These are phyloP conservation scores for Agapornis canus DNA, from an alignment of 2,797 vertebrate species.

Conservation along the genomic window DNA sequence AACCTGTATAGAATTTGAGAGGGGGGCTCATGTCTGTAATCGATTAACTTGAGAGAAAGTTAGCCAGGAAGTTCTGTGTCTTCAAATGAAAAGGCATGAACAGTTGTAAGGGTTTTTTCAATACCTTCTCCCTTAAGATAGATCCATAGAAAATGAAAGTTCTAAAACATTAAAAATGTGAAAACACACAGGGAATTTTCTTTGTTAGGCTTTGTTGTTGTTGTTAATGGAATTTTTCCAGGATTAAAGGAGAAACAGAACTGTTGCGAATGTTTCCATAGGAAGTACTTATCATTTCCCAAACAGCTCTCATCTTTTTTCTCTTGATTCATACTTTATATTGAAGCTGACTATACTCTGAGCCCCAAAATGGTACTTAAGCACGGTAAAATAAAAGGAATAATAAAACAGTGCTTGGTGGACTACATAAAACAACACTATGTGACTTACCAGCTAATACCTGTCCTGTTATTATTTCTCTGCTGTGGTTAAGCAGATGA, in stretches of 20 bases:
- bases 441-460: background rate
- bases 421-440: background rate
- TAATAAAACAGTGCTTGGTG: background rate
- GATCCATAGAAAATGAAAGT: background rate
- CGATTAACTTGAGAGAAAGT: background rate
- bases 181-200: background rate
- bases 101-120: background rate
- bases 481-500: conserved; percentile 16
- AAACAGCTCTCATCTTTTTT: conserved; percentile 49
- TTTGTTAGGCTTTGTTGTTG: background rate
- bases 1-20: background rate
- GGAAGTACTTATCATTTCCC: conserved; percentile 48
- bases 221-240: conserved; percentile 26
- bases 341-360: background rate
- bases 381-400: fast-evolving
- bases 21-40: background rate
- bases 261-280: conserved; percentile 43
- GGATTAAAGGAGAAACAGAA: conserved; percentile 28
- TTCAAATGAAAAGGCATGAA: background rate
- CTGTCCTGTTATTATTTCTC: background rate
- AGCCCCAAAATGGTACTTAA: background rate
- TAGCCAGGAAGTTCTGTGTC: background rate
- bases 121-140: background rate
- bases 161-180: background rate
- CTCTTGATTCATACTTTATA: conserved; percentile 5